Conservation (phyloP, 2,888 invertebrate species). For the Drosophila formosana region DNA sequence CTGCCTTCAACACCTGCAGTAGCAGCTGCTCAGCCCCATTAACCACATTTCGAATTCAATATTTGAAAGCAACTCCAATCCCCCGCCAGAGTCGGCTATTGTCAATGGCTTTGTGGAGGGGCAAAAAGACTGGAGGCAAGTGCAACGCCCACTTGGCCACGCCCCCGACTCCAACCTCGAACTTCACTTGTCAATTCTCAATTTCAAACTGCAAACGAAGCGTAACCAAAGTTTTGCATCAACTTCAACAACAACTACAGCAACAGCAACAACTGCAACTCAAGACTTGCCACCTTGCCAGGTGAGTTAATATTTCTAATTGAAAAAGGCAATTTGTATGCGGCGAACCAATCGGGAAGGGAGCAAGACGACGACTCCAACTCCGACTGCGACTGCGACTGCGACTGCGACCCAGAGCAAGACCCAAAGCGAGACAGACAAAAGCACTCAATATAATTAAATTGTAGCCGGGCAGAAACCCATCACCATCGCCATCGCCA, state of each 20-base stretch:
- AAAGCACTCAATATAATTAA: conserved; percentile 80
- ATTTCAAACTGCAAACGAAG: conserved; percentile 54
- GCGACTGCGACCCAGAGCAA: neutral
- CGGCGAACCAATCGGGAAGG: conserved; percentile 51
- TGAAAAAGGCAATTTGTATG: conserved; percentile 78
- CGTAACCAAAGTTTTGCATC: conserved; percentile 64
- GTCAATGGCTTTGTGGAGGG: conserved; percentile 10
- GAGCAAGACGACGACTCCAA: too few species aligned
- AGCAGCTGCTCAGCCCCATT: conserved; percentile 30
- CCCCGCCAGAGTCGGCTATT: neutral
- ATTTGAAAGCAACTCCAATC: conserved; percentile 20
- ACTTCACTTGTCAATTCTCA: conserved; percentile 44
- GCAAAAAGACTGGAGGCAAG: conserved; percentile 5
- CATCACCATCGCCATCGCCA: conserved; percentile 19
- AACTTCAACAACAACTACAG: conserved; percentile 44
- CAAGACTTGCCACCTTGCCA: conserved; percentile 38
- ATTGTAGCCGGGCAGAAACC: conserved; percentile 51
- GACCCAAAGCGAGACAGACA: conserved; percentile 53
- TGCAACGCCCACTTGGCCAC: conserved; percentile 3
- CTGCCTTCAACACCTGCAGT: conserved; percentile 26
- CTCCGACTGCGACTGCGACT: too few species aligned
- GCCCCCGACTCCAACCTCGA: neutral
- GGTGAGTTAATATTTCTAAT: conserved; percentile 75
- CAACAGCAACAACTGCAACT: conserved; percentile 38
- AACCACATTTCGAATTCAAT: conserved; percentile 32